These are phyloP conservation scores for Aculops lycopersici DNA, from an alignment of 1,140 invertebrate species.

Conservation along the genomic window DNA sequence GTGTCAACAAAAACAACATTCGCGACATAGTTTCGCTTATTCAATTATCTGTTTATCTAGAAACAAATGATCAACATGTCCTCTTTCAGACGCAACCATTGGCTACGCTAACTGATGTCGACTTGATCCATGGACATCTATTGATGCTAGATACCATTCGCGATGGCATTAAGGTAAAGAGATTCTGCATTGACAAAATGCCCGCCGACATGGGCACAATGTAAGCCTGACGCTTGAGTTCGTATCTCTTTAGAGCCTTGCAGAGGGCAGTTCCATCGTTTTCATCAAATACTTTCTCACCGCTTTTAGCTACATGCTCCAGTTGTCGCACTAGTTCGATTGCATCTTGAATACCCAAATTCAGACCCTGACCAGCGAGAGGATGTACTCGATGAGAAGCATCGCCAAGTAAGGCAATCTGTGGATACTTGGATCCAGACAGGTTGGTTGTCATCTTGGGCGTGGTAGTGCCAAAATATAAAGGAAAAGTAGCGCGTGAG, in stretches of 20 bases:
- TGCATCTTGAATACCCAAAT: slow-evolving; percentile 82
- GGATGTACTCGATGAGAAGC: slow-evolving; percentile 86
- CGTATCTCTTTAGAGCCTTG: slow-evolving; percentile 4
- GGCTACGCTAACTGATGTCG: slow-evolving; percentile 6
- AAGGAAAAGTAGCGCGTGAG: slow-evolving; percentile 52
- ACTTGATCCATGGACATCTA: slow-evolving; percentile 2
- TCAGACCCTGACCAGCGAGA: slow-evolving; percentile 80
- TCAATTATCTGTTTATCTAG: no score
- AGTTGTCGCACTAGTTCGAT: slow-evolving; percentile 30
- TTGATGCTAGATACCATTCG: slow-evolving; percentile 2
- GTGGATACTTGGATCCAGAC: slow-evolving; percentile 9
- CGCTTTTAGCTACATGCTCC: slow-evolving; percentile 31
- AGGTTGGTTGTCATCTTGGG: slow-evolving; percentile 2
- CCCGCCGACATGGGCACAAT: slow-evolving; percentile 8
- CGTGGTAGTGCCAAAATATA: slow-evolving; percentile 33
- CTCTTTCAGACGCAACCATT: no score
- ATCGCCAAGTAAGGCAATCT: slow-evolving; percentile 21
- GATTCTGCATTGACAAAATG: slow-evolving; percentile 6
- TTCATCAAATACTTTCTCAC: slow-evolving; percentile 20
- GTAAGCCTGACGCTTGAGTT: slow-evolving; percentile 5
- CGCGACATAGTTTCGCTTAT: no score
- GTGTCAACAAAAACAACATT: no score
- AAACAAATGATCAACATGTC: no score
- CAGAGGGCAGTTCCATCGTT: neutral
- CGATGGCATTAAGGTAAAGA: slow-evolving; percentile 4